phyloP scores from a whole-genome alignment of 2,113 vertebrate genomes.

The Asarcornis scutulata region DNA sequence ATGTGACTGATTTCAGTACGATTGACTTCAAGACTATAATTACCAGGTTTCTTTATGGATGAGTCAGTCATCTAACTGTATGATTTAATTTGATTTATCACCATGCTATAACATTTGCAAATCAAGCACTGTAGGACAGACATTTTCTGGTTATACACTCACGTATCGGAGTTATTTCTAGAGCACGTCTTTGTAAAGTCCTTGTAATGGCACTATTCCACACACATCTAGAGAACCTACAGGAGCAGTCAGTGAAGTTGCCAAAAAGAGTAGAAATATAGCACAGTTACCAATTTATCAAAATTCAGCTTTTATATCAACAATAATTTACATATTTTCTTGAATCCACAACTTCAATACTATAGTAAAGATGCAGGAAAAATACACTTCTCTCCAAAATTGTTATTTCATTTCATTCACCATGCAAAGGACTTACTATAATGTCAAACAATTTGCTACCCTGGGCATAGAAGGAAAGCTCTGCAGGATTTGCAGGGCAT shows the following conservation, averaged over 20 bases:
- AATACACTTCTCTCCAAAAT: background rate
- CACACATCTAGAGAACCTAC: background rate
- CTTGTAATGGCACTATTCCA: background rate
- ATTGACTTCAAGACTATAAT: background rate
- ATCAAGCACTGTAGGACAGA: background rate
- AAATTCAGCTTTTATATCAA: background rate
- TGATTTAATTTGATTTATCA: conserved; percentile 17
- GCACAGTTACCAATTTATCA: background rate
- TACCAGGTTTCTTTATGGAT: conserved; percentile 29
- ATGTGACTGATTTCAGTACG: background rate
- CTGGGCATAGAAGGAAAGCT: background rate
- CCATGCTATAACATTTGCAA: background rate
- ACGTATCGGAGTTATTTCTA: background rate
- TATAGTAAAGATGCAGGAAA: fast-evolving
- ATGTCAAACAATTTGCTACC: background rate
- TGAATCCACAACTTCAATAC: background rate
- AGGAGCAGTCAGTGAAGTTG: background rate
- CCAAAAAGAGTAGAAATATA: background rate
- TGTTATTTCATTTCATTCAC: background rate
- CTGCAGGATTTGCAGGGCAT: background rate
- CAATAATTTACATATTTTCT: background rate
- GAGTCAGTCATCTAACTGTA: background rate
- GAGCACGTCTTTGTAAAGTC: fast-evolving
- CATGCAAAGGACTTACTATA: background rate
- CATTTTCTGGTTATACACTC: background rate